These are phyloP conservation scores for Leptocoma aspasia DNA, from an alignment of 2,113 vertebrate genomes.

Conservation along the genomic window DNA sequence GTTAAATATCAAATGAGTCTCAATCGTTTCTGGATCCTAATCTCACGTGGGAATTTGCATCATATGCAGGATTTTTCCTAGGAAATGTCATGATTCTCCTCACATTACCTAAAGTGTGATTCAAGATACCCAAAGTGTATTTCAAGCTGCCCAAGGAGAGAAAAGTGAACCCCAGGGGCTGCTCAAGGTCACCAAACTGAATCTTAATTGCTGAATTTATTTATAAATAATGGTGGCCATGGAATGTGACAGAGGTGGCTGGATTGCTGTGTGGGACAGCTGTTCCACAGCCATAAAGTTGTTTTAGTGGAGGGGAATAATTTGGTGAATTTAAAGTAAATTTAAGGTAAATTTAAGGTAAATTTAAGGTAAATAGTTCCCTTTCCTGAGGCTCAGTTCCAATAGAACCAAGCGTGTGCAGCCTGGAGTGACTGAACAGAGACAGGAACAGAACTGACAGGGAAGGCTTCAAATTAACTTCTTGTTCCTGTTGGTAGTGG, in stretches of 20 bases:
- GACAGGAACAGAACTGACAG: background rate
- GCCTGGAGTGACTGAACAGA: background rate
- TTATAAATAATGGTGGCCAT: background rate
- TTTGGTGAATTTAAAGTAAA: background rate
- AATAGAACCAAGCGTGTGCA: fast-evolving
- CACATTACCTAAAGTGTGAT: background rate
- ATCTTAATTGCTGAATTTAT: background rate
- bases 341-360: background rate
- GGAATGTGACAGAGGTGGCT: fast-evolving
- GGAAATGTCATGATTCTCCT: background rate
- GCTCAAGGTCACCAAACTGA: background rate
- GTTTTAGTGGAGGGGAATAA: background rate
- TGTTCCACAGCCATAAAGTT: background rate
- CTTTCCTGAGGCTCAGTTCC: background rate
- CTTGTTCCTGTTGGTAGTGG: background rate
- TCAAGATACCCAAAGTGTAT: background rate
- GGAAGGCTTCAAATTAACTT: background rate
- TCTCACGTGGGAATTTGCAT: background rate
- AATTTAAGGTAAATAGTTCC: background rate
- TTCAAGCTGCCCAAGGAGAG: background rate
- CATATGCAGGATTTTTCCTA: background rate
- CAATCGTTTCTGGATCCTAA: background rate
- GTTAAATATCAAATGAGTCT: background rate
- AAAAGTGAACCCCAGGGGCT: background rate
- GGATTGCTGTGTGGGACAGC: background rate